phyloP scores from a whole-genome alignment of 2,797 vertebrate genomes.

The Phoebastria nigripes region DNA sequence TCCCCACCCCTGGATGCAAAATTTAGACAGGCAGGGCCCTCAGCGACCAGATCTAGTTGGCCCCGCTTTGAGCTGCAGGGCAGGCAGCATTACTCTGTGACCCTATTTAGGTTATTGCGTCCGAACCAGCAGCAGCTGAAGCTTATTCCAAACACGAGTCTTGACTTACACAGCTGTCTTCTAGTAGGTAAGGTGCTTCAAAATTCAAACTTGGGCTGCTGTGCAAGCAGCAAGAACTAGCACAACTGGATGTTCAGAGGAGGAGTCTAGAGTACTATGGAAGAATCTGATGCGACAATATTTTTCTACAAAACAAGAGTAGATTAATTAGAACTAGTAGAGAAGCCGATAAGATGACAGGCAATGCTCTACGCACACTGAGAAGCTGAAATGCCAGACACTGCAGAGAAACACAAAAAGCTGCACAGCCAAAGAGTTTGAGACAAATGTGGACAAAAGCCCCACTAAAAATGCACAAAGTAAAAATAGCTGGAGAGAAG shows the following conservation, averaged over 20 bases:
- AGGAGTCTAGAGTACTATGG: not conserved
- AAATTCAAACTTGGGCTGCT: not conserved
- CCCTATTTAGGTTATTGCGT: not conserved
- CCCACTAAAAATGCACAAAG: not conserved
- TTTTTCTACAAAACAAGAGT: not conserved
- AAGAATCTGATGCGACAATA: not conserved
- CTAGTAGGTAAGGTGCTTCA: not conserved
- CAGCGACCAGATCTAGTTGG: rapidly evolving
- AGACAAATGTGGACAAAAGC: rapidly evolving
- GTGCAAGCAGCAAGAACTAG: not conserved
- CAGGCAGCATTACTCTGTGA: rapidly evolving
- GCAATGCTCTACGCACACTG: not conserved
- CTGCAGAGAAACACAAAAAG: not conserved
- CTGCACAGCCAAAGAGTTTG: not conserved
- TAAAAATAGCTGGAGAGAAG: not conserved
- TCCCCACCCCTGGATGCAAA: not conserved
- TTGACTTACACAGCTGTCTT: not conserved
- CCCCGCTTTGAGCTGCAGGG: not conserved
- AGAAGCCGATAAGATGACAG: not conserved
- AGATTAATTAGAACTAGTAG: not conserved
- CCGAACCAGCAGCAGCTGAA: not conserved
- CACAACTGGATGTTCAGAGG: not conserved
- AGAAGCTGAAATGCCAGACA: not conserved
- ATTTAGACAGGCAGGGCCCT: not conserved
- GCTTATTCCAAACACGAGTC: rapidly evolving